Evolutionary conservation across 2,113 vertebrate species (phyloP).

Genomic region (Pedionomus torquatus): DNA sequence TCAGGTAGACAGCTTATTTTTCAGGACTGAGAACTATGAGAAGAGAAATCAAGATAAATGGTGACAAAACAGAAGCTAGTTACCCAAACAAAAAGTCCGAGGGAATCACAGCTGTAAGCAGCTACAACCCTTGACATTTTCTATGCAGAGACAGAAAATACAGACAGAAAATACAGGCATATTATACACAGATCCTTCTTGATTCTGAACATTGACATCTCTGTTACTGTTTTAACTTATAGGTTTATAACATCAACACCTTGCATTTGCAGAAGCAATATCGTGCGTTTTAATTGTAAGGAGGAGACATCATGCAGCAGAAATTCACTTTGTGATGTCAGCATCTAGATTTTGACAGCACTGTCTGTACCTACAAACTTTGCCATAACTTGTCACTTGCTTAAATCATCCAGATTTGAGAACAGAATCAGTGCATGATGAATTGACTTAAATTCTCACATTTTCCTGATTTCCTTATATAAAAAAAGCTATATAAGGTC

Average conservation of each 20-base stretch:
- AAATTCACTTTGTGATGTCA: background rate
- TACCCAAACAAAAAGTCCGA: background rate
- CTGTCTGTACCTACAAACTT: background rate
- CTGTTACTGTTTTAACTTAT: background rate
- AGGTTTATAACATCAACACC: background rate
- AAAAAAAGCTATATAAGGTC: background rate
- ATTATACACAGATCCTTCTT: background rate
- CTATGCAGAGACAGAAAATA: background rate
- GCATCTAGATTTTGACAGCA: background rate
- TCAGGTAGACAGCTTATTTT: conserved; percentile 25
- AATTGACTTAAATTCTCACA: background rate
- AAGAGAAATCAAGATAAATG: conserved; percentile 36
- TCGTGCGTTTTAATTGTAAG: background rate
- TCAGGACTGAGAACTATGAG: background rate
- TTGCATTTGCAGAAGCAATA: background rate
- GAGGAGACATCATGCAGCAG: background rate
- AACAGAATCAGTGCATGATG: background rate
- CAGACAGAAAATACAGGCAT: background rate
- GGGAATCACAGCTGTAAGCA: background rate
- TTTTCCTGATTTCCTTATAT: background rate
- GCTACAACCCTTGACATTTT: background rate
- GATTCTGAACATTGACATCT: background rate
- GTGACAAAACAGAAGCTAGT: background rate
- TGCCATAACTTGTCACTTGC: background rate
- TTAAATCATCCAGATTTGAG: background rate